Evolutionary conservation across 1,140 invertebrate species (phyloP).

Genomic region (Scaptomyza pallida): DNA sequence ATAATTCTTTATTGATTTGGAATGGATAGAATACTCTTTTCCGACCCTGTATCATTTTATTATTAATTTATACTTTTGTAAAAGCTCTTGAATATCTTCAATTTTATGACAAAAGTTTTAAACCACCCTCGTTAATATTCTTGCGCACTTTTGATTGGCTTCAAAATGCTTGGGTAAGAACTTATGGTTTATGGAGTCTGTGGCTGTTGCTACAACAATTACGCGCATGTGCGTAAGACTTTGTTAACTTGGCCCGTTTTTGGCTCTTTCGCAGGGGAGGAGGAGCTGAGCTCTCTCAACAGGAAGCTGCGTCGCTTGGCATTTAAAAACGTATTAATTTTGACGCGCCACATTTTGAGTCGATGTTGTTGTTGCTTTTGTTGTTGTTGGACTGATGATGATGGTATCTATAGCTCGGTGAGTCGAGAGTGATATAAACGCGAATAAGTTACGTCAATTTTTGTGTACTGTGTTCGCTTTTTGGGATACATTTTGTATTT

Average conservation of each 20-base stretch:
- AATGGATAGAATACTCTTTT: too few relatives aligned
- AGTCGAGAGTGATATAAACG: constrained; percentile 69
- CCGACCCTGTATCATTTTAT: too few relatives aligned
- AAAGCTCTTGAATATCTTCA: too few relatives aligned
- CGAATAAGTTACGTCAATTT: constrained; percentile 81
- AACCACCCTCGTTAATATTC: constrained; percentile 24
- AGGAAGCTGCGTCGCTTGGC: constrained; percentile 78
- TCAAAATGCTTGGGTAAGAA: constrained; percentile 34
- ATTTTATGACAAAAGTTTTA: neutral
- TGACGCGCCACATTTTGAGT: constrained; percentile 60
- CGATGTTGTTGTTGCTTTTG: constrained; percentile 24
- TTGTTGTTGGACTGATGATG: constrained; percentile 36
- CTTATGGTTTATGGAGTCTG: constrained; percentile 33
- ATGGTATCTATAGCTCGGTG: constrained; percentile 61
- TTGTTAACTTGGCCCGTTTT: constrained; percentile 41
- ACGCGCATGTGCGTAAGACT: constrained; percentile 79
- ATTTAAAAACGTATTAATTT: constrained; percentile 83
- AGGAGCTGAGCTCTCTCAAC: constrained; percentile 41
- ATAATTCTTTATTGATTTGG: too few relatives aligned
- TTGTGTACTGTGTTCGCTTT: constrained; percentile 28
- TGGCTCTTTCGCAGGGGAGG: constrained; percentile 9
- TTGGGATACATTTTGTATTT: constrained; percentile 24
- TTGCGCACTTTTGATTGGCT: constrained; percentile 35
- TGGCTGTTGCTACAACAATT: constrained; percentile 57
- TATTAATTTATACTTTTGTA: neutral